Conservation (phyloP, 2,797 vertebrate genomes). For the Choloepus didactylus region DNA sequence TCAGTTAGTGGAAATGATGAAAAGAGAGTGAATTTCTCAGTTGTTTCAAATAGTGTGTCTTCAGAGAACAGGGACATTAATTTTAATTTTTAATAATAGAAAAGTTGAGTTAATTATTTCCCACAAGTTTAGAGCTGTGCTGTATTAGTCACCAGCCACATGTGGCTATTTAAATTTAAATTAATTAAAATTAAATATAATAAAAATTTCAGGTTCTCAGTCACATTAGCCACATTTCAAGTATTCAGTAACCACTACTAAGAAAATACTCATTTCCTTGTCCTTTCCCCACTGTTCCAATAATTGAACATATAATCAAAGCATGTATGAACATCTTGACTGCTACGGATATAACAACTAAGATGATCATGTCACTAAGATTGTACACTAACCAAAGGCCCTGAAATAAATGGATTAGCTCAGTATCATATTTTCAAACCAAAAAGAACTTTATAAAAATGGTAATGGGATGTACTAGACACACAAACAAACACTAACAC, state of each 20-base stretch:
- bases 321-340: neutral
- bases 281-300: neutral
- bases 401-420: neutral
- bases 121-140: neutral
- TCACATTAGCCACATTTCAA: neutral
- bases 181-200: slow-evolving; percentile 42
- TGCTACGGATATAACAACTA: neutral
- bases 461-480: neutral
- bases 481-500: neutral
- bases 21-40: neutral
- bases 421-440: neutral
- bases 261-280: neutral
- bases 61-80: neutral
- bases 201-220: neutral
- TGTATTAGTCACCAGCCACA: neutral
- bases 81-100: neutral
- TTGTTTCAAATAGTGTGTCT: neutral
- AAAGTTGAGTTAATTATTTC: neutral
- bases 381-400: neutral
- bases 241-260: neutral
- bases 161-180: neutral
- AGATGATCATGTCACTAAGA: neutral
- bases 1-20: neutral
- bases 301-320: slow-evolving; percentile 14
- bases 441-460: neutral